Conservation (phyloP, 1,140 invertebrate species). For the Nasonia vitripennis region DNA sequence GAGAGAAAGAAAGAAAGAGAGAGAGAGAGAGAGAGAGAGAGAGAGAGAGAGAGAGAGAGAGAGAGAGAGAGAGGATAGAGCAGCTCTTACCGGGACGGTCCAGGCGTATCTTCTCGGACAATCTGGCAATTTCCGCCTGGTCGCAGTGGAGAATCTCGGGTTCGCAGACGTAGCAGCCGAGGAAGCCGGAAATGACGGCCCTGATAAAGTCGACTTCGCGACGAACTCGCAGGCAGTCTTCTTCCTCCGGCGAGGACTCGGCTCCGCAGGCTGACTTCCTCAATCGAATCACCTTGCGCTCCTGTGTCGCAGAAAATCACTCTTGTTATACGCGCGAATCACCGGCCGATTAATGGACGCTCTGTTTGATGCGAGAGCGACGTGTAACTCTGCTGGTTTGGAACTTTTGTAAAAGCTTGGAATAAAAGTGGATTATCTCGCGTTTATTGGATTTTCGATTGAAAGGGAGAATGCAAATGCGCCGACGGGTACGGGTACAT, state of each 20-base stretch:
- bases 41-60: not conserved
- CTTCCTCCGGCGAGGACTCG: slow-evolving; percentile 56
- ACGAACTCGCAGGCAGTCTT: slow-evolving; percentile 61
- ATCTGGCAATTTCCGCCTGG: slow-evolving; percentile 55
- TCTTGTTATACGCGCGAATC: not conserved
- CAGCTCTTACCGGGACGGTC: slow-evolving; percentile 63
- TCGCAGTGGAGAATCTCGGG: slow-evolving; percentile 66
- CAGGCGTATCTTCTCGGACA: slow-evolving; percentile 58
- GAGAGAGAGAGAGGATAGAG: not conserved
- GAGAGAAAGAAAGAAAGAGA: not conserved
- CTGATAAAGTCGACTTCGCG: slow-evolving; percentile 71
- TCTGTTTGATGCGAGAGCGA: not conserved
- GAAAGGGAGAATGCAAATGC: not conserved
- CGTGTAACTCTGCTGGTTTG: too few relatives aligned
- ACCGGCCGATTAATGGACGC: not conserved
- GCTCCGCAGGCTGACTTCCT: slow-evolving; percentile 62
- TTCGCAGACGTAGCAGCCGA: slow-evolving; percentile 62
- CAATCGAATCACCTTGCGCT: slow-evolving; percentile 70
- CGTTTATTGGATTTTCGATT: not conserved
- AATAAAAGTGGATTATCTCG: too few relatives aligned
- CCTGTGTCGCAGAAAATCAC: slow-evolving; percentile 62
- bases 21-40: not conserved
- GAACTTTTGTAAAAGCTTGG: too few relatives aligned
- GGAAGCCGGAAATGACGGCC: slow-evolving; percentile 69
- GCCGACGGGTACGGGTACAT: not conserved